Percentiles rank a stretch among this genome's conserved stretches.
Evolutionary conservation across 2,797 vertebrate genomes (phyloP).

Genomic region (Mus minutoides): DNA sequence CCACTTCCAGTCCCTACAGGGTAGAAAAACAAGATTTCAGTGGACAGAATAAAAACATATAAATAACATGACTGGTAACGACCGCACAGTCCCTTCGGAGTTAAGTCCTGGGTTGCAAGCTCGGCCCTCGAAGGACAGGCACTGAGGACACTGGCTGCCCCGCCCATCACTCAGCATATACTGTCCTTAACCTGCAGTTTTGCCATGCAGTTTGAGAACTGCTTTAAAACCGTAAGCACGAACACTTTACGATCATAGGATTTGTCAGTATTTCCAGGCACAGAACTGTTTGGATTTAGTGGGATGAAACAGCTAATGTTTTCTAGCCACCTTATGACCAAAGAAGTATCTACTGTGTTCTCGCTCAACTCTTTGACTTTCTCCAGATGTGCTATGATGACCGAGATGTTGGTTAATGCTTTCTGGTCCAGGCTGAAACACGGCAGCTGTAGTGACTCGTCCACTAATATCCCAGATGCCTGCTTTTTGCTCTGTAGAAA

Average conservation of each 20-base stretch:
- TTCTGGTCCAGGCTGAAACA: not conserved
- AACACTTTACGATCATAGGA: accelerated
- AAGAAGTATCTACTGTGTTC: accelerated
- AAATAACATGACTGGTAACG: conserved; percentile 13
- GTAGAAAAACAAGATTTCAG: not conserved
- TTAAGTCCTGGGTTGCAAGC: not conserved
- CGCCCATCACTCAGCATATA: not conserved
- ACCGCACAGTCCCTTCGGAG: not conserved
- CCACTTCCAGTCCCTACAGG: not conserved
- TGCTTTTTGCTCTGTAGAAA: not conserved
- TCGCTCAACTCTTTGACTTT: accelerated
- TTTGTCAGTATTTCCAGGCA: accelerated
- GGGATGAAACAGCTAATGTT: accelerated
- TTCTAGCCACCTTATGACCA: not conserved
- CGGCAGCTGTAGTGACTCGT: accelerated
- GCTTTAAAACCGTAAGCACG: not conserved
- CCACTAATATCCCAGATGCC: accelerated
- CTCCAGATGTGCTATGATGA: conserved; percentile 29
- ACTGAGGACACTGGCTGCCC: accelerated
- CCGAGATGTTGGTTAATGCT: accelerated
- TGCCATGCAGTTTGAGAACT: conserved; percentile 12
- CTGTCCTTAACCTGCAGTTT: not conserved
- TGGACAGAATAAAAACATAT: not conserved
- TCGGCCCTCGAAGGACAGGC: too few relatives aligned
- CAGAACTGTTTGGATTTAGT: not conserved